Evolutionary conservation across 2,113 vertebrate species (phyloP).

Genomic region (Probosciger aterrimus): DNA sequence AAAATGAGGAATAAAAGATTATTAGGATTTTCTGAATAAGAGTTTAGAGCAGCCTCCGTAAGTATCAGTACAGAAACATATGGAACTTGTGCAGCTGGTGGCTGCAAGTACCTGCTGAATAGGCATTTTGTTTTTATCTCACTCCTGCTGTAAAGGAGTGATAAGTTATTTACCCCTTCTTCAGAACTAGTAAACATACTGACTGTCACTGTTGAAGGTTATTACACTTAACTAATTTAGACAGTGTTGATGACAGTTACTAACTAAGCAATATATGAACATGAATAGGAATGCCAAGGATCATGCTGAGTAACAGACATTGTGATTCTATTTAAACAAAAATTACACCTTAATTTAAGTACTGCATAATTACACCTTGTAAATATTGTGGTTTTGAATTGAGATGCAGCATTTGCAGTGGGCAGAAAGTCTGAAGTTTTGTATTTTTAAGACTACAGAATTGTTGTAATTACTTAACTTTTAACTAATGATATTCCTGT

Average conservation of each 20-base stretch:
- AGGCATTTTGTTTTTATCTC: background rate
- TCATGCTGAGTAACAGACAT: background rate
- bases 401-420: background rate
- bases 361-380: background rate
- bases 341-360: background rate
- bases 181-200: background rate
- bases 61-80: background rate
- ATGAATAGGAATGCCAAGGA: background rate
- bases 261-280: background rate
- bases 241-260: background rate
- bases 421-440: background rate
- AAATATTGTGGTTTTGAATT: background rate
- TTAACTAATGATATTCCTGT: background rate
- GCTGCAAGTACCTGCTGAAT: background rate
- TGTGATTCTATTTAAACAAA: background rate
- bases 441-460: background rate
- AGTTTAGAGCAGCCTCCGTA: background rate
- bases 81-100: background rate
- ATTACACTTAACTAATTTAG: background rate
- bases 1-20: background rate
- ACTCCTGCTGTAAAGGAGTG: background rate
- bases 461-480: background rate
- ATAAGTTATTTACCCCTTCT: background rate
- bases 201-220: background rate
- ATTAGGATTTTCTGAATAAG: background rate